phyloP scores from a whole-genome alignment of 2,113 vertebrate species.

The Sinocyclocheilus rhinocerous region DNA sequence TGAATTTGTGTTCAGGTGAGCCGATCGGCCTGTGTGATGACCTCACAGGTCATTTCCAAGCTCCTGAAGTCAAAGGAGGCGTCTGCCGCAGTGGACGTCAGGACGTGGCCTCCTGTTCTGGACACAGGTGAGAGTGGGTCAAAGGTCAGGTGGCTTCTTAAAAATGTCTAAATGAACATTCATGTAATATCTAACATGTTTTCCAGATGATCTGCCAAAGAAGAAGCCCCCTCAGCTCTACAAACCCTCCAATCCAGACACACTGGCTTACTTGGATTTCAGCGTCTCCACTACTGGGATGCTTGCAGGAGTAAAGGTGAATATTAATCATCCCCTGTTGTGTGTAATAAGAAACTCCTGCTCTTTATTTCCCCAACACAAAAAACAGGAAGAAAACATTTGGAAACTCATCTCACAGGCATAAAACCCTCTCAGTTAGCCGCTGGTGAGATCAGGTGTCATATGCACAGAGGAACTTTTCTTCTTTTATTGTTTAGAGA shows the following conservation, averaged over 20 bases:
- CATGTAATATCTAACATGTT: constrained; percentile 38
- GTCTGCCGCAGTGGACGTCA: constrained; percentile 89
- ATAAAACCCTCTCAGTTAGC: neutral
- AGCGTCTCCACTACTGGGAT: constrained; percentile 98
- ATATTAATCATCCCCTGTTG: neutral
- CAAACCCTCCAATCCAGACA: constrained; percentile 96
- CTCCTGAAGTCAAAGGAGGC: constrained; percentile 94
- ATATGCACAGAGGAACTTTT: neutral
- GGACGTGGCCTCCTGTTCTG: constrained; percentile 96
- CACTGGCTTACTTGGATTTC: constrained; percentile 96
- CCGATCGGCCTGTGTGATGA: constrained; percentile 96
- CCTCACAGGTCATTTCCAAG: constrained; percentile 93
- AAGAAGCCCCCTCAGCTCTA: constrained; percentile 94
- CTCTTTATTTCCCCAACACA: neutral
- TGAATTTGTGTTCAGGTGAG: constrained; percentile 83
- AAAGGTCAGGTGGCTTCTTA: neutral
- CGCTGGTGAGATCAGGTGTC: constrained; percentile 24
- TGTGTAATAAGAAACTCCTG: neutral
- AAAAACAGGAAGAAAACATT: neutral
- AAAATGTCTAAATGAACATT: neutral
- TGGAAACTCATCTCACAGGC: neutral
- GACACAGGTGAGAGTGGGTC: constrained; percentile 84
- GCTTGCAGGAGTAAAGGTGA: constrained; percentile 97
- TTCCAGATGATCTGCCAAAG: constrained; percentile 96
- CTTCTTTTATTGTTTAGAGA: neutral